Percentiles rank a stretch among this genome's conserved stretches.
phyloP scores from a whole-genome alignment of 2,113 vertebrate genomes.

The Podiceps cristatus region DNA sequence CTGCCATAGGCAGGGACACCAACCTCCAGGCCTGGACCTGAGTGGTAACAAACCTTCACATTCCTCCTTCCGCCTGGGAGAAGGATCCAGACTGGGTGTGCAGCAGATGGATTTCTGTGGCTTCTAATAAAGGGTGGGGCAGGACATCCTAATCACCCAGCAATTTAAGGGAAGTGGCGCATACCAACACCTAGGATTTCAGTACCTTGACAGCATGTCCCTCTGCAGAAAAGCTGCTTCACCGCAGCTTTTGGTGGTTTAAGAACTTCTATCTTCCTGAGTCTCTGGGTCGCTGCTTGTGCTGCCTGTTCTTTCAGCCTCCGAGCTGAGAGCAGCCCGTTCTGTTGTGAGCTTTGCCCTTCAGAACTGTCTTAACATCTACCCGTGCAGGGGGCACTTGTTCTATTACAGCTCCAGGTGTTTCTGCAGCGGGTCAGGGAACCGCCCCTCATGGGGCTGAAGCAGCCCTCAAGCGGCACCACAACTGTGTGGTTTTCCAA shows the following conservation, averaged over 20 bases:
- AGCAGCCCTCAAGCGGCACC: not conserved
- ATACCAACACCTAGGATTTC: not conserved
- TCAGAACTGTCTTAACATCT: too few relatives aligned
- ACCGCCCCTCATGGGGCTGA: too few relatives aligned
- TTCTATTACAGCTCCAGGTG: too few relatives aligned
- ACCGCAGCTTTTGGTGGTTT: not conserved
- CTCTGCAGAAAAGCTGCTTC: not conserved
- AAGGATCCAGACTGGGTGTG: not conserved
- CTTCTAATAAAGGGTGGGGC: not conserved
- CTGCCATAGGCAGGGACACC: too few relatives aligned
- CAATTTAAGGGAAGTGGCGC: not conserved
- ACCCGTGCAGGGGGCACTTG: too few relatives aligned
- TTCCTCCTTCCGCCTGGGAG: not conserved
- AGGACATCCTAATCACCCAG: not conserved
- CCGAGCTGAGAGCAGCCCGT: not conserved
- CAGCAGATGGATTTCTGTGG: not conserved
- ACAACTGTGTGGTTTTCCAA: not conserved
- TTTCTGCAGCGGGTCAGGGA: too few relatives aligned
- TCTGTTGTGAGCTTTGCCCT: too few relatives aligned
- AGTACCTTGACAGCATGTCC: rapidly evolving
- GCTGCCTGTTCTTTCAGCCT: not conserved
- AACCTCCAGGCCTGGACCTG: too few relatives aligned
- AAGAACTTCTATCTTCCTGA: not conserved
- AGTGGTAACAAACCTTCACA: not conserved
- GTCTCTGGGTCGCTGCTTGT: not conserved